A percentile compares a stretch with the other conserved stretches of the same genome.
Conservation (phyloP, 2,113 vertebrate species). For the Chlorodrepanis virens region DNA sequence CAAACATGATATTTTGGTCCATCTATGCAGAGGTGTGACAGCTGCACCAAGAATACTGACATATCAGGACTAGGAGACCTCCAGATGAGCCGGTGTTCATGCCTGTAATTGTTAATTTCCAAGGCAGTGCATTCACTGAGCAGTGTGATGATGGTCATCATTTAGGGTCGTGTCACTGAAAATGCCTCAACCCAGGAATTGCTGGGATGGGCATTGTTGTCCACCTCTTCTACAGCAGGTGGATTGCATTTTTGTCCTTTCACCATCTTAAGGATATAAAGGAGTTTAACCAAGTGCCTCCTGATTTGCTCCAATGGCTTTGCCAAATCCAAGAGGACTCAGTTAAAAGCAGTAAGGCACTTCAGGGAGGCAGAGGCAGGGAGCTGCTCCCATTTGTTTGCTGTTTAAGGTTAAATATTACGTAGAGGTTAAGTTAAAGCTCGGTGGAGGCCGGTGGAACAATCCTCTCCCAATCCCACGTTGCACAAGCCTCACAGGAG, state of each 20-base stretch:
- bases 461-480: fast-evolving
- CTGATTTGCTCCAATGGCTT: not conserved
- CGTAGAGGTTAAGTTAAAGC: not conserved
- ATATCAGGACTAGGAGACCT: not conserved
- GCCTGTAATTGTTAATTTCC: slow-evolving; percentile 51
- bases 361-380: not conserved
- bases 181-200: not conserved
- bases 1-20: not conserved
- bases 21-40: not conserved
- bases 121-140: fast-evolving
- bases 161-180: not conserved
- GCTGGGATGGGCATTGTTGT: fast-evolving
- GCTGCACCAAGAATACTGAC: not conserved
- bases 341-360: not conserved
- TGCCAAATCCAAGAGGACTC: not conserved
- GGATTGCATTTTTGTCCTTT: not conserved
- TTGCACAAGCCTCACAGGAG: not conserved
- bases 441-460: fast-evolving
- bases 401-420: not conserved
- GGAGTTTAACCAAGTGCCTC: not conserved
- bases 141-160: fast-evolving
- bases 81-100: slow-evolving; percentile 1
- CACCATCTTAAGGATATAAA: not conserved
- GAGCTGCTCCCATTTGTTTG: not conserved
- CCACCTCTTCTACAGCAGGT: not conserved